Conservation (phyloP, 2,797 vertebrate species). For the Cyclura pinguis region DNA sequence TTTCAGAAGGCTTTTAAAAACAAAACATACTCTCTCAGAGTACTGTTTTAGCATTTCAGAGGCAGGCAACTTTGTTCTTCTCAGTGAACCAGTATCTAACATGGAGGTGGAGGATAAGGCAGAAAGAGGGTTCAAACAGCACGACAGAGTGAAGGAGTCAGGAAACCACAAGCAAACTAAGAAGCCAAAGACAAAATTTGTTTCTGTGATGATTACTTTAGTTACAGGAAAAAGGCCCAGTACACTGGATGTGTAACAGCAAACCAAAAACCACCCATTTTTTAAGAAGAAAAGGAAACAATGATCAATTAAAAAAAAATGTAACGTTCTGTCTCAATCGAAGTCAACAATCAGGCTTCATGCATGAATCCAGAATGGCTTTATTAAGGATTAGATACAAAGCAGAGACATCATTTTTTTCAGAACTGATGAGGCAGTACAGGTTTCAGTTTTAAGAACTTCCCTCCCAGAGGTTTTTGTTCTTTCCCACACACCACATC, state of each 20-base stretch:
- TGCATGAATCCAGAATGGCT: too few species aligned
- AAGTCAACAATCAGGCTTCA: too few species aligned
- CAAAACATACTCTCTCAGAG: background rate
- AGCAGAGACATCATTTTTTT: too few species aligned
- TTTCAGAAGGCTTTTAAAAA: conserved; percentile 14
- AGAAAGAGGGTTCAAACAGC: background rate
- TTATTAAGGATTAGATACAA: too few species aligned
- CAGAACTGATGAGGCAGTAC: too few species aligned
- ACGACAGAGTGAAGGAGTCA: background rate
- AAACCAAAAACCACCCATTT: conserved; percentile 14
- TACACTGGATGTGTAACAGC: background rate
- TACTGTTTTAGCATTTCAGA: background rate
- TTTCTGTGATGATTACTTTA: background rate
- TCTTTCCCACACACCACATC: too few species aligned
- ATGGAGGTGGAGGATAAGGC: background rate
- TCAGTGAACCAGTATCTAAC: background rate
- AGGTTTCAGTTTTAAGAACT: too few species aligned
- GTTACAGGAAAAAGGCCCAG: background rate
- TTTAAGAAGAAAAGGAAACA: background rate
- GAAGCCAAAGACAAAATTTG: background rate
- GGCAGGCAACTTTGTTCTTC: background rate
- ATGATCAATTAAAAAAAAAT: background rate
- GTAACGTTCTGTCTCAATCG: too few species aligned
- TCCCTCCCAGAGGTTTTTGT: too few species aligned
- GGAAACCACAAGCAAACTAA: background rate